These are phyloP conservation scores for Volucella inanis DNA, from an alignment of 2,888 invertebrate species.

Conservation along the genomic window DNA sequence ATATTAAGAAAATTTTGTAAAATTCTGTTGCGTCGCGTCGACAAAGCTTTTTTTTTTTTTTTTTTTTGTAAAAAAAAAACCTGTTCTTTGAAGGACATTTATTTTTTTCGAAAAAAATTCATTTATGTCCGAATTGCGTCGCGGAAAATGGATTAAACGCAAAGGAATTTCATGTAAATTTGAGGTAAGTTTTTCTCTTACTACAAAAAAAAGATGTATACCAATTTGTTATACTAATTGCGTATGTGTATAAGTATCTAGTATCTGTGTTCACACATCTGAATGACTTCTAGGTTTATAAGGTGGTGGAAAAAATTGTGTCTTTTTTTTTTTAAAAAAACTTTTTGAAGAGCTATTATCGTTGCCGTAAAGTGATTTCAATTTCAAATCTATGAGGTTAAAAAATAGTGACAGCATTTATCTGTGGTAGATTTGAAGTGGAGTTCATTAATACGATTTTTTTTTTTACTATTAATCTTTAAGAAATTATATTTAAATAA, in stretches of 20 bases:
- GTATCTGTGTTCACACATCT: not conserved
- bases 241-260: constrained; percentile 15
- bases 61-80: not conserved
- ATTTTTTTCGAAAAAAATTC: constrained; percentile 53
- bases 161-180: constrained; percentile 71
- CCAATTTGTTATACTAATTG: constrained; percentile 3
- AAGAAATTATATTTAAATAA: too few species aligned
- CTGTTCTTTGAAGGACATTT: constrained; percentile 32
- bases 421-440: too few species aligned
- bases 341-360: not conserved
- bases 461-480: too few species aligned
- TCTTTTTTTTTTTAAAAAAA: not conserved
- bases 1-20: constrained; percentile 1
- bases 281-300: too few species aligned
- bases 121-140: constrained; percentile 74
- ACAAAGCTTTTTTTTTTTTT: constrained; percentile 15
- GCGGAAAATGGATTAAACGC: constrained; percentile 73
- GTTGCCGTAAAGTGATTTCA: too few species aligned
- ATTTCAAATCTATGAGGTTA: too few species aligned
- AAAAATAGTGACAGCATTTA: too few species aligned
- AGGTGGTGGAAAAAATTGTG: constrained; percentile 4
- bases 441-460: too few species aligned
- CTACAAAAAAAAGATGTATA: constrained; percentile 26
- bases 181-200: constrained; percentile 60
- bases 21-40: constrained; percentile 53